Conservation (phyloP, 2,113 vertebrate species). For the Gymnobelideus leadbeateri region DNA sequence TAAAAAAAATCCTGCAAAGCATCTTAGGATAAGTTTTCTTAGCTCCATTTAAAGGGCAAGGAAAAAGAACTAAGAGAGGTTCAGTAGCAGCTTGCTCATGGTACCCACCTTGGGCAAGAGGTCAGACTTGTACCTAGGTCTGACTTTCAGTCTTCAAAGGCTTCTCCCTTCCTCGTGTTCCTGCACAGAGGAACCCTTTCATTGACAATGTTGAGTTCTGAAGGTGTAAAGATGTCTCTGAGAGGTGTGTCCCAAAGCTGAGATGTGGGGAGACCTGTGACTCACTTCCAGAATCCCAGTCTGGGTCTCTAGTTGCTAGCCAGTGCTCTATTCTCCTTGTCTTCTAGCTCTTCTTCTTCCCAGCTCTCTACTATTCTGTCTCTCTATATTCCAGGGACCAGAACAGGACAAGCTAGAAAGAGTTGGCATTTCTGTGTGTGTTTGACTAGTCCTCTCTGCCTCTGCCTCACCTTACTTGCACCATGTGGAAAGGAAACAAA, state of each 20-base stretch:
- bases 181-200: neutral
- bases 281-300: neutral
- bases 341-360: neutral
- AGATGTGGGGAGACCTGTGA: neutral
- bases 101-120: neutral
- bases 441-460: neutral
- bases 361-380: neutral
- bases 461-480: neutral
- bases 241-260: neutral
- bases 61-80: neutral
- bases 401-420: neutral
- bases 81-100: fast-evolving
- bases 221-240: neutral
- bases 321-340: fast-evolving
- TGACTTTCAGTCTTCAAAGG: neutral
- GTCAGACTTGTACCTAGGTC: neutral
- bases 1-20: neutral
- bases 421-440: neutral
- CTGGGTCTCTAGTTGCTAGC: neutral
- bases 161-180: neutral
- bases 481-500: neutral
- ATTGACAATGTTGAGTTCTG: fast-evolving
- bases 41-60: neutral
- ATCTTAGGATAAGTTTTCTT: neutral
- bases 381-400: neutral